Evolutionary conservation across 2,113 vertebrate species (phyloP).

Genomic region (Dicrurus megarhynchus): DNA sequence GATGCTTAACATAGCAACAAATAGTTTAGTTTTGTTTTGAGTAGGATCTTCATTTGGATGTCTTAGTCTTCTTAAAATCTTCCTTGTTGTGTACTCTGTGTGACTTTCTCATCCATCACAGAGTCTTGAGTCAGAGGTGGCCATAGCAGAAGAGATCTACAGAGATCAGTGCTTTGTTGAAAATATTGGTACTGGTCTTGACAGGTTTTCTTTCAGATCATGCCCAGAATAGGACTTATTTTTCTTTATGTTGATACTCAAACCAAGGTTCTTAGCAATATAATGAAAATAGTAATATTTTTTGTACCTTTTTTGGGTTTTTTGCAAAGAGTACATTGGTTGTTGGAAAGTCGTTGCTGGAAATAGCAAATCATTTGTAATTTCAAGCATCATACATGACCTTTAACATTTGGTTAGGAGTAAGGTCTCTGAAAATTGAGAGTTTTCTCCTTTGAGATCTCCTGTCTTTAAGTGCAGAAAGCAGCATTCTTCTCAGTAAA

Average conservation of each 20-base stretch:
- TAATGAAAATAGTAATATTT: neutral
- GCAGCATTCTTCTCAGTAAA: neutral
- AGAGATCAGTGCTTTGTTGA: neutral
- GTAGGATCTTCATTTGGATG: neutral
- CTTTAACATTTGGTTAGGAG: neutral
- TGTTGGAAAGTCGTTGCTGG: neutral
- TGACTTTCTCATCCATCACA: neutral
- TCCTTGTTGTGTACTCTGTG: neutral
- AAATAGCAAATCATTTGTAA: neutral
- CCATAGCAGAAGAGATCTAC: neutral
- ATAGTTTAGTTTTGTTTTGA: neutral
- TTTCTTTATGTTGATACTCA: neutral
- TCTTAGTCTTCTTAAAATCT: neutral
- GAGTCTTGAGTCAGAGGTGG: neutral
- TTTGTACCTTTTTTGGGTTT: too few species aligned
- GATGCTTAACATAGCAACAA: neutral
- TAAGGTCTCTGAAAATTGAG: neutral
- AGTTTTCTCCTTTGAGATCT: neutral
- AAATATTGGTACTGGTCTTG: neutral
- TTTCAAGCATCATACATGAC: neutral
- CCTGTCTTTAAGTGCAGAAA: neutral
- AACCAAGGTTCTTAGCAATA: neutral
- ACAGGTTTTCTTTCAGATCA: neutral
- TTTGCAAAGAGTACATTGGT: accelerated
- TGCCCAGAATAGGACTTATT: neutral